Evolutionary conservation across 2,797 vertebrate species (phyloP).

Genomic region (Chelmon rostratus): DNA sequence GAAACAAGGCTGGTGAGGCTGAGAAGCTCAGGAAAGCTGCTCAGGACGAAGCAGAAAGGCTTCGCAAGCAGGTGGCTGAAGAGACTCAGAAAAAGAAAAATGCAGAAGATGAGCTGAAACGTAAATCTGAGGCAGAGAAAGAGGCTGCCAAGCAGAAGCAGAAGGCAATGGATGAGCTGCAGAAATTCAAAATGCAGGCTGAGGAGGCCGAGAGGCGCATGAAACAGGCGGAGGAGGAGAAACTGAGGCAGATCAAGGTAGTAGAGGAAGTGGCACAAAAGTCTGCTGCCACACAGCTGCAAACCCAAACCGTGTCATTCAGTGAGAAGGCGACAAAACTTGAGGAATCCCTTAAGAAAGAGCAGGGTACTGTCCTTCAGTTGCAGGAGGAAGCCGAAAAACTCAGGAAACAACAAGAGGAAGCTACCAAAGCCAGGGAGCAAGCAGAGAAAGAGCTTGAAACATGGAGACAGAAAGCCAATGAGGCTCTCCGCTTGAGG

Average conservation of each 20-base stretch:
- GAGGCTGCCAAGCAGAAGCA: slow-evolving; percentile 94
- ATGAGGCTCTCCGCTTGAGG: slow-evolving; percentile 93
- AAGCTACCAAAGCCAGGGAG: slow-evolving; percentile 89
- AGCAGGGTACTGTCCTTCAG: slow-evolving; percentile 90
- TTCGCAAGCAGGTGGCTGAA: slow-evolving; percentile 93
- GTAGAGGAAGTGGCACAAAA: slow-evolving; percentile 93
- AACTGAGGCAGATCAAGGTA: slow-evolving; percentile 91
- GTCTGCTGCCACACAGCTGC: slow-evolving; percentile 87
- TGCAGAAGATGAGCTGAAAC: slow-evolving; percentile 93
- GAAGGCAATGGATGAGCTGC: slow-evolving; percentile 91
- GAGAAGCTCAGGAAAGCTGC: slow-evolving; percentile 90
- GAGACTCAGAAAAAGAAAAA: slow-evolving; percentile 94
- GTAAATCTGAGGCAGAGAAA: slow-evolving; percentile 91
- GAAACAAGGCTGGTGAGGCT: slow-evolving; percentile 87
- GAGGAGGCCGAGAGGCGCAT: slow-evolving; percentile 93
- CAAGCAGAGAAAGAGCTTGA: slow-evolving; percentile 94
- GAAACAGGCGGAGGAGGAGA: slow-evolving; percentile 93
- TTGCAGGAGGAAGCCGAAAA: slow-evolving; percentile 93
- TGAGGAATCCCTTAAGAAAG: slow-evolving; percentile 92
- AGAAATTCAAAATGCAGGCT: slow-evolving; percentile 91
- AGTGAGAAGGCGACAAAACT: slow-evolving; percentile 89
- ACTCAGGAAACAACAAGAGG: slow-evolving; percentile 89
- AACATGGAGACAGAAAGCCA: slow-evolving; percentile 96
- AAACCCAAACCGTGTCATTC: slow-evolving; percentile 88
- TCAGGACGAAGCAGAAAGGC: slow-evolving; percentile 94